Evolutionary conservation across 2,113 vertebrate species (phyloP).

Genomic region (Oxyruncus cristatus): DNA sequence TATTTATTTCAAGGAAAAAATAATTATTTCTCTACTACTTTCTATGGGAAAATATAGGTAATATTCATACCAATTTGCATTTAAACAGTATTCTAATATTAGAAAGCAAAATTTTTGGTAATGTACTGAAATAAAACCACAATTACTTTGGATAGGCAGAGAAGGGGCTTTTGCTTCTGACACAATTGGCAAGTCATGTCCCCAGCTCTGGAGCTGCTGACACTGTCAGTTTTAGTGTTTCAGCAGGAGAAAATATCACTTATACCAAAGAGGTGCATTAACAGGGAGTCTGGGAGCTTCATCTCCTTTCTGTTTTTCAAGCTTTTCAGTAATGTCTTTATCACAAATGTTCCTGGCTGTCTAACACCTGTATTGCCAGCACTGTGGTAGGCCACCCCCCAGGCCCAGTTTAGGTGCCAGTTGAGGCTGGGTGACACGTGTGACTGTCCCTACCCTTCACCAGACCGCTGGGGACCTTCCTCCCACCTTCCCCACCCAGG

Average conservation of each 20-base stretch:
- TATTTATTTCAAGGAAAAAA: neutral
- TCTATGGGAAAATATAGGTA: neutral
- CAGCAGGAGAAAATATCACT: neutral
- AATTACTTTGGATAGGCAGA: neutral
- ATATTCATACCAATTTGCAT: neutral
- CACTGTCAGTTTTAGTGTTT: neutral
- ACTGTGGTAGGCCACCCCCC: neutral
- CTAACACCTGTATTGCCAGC: neutral
- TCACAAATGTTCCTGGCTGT: neutral
- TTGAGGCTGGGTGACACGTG: rapidly evolving
- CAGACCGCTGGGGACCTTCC: rapidly evolving
- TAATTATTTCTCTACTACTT: neutral
- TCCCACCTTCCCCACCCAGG: neutral
- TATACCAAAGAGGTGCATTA: neutral
- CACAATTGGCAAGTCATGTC: neutral
- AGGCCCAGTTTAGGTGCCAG: rapidly evolving
- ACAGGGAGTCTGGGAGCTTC: neutral
- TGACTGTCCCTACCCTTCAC: neutral
- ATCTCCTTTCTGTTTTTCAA: neutral
- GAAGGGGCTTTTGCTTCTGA: neutral
- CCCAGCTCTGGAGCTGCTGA: neutral
- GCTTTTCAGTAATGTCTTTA: neutral
- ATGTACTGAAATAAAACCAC: neutral
- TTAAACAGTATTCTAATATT: neutral
- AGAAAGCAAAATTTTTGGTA: neutral